Base-by-base conservation (phyloP, 2,888 invertebrate species). In the Pollenia angustigena region DNA sequence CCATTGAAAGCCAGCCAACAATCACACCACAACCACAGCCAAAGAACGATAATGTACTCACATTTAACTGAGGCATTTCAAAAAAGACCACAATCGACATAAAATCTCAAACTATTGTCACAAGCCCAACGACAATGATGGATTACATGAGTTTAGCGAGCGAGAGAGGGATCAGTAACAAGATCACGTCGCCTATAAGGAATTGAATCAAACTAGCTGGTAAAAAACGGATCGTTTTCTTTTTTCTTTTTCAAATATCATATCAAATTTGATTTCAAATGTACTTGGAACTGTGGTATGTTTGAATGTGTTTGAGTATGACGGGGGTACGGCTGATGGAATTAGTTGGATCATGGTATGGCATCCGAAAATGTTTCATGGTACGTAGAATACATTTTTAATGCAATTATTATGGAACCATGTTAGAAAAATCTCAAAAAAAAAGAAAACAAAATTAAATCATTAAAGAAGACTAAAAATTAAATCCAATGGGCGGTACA, bases 71-170 rank as follows among this genome's bases (percentile, higher is more conserved):
- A 87, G 72, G 58, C 80, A 81, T 72, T 81, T 84, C 74, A 84
- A 16, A 75, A 84, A 84, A 87, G 84, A 54, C 76, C 40, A 50
- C 64, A 81, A 84, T 68, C 75, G 84, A 87, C 87, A 84, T 87
- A 81, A 87, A 84, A 84, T 87, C 84, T 54, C 76, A 81, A 87
- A 84, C 76, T 72, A 87, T 87, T 87, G 87, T 87, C 87, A 87
- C 80, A 69, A 79, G 62, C 44, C 72, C 78, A 78, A 69, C 76
- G 56, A 68, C 80, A 82, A 83, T 87, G 85, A 87, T 87, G 87
- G 87, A 87, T 87, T 87, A 87, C 85, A 85, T 85, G 85, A 82
- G 85, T 82, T 85, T 80, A 82, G 85, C 81, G 11, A 48, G 42
- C 40, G 42, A 71, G 76, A 64, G 23, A 48, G 68, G 69, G 87